A percentile compares a stretch with the other conserved stretches of the same genome.
Conservation (phyloP, 1,140 invertebrate genomes). For the Apis florea region DNA sequence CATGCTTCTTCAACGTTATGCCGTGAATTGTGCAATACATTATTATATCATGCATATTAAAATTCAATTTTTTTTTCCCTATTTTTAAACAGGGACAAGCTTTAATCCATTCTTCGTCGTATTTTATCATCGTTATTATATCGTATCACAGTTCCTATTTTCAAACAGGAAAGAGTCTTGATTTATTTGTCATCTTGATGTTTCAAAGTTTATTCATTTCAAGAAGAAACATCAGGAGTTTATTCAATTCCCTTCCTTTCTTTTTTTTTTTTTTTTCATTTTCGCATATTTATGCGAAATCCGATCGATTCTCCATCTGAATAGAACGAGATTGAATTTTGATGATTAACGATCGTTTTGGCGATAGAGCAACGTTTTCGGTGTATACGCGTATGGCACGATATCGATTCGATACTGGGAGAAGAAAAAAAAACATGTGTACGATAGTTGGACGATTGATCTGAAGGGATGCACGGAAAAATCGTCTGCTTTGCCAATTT, state of each 20-base stretch:
- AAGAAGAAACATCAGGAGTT: neutral
- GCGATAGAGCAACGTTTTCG: neutral
- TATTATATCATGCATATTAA: too few species aligned
- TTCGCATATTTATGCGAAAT: neutral
- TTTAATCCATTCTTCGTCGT: too few species aligned
- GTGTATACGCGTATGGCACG: neutral
- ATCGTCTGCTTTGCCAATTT: conserved; percentile 37
- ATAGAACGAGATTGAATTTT: neutral
- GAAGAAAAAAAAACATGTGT: neutral
- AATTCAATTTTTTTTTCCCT: too few species aligned
- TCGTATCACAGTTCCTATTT: too few species aligned
- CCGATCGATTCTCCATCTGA: too few species aligned
- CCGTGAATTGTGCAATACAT: too few species aligned
- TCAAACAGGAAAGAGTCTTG: too few species aligned
- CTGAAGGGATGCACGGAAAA: neutral
- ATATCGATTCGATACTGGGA: conserved; percentile 17
- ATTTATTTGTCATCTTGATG: too few species aligned
- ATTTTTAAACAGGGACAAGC: too few species aligned
- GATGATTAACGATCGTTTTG: neutral
- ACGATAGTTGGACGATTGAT: conserved; percentile 29
- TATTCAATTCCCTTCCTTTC: too few species aligned
- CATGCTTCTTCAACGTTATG: neutral
- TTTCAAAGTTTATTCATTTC: neutral
- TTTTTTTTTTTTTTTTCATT: neutral
- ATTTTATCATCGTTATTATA: too few species aligned